phyloP scores from a whole-genome alignment of 2,888 invertebrate species.

The Aspidapion aeneum region DNA sequence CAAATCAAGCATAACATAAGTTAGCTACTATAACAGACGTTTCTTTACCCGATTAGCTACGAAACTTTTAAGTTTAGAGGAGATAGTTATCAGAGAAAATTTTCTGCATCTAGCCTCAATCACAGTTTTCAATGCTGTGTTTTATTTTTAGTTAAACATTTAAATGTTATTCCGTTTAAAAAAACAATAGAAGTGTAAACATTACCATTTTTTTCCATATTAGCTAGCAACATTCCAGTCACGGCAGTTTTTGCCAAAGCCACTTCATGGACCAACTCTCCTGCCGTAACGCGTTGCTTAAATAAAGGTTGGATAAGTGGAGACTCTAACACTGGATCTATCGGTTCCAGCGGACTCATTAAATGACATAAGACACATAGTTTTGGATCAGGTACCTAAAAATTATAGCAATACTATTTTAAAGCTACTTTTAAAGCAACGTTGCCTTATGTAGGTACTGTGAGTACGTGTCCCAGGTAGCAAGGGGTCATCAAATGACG shows the following conservation, averaged over 20 bases:
- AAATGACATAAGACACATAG: conserved; percentile 83
- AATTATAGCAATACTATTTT: conserved; percentile 26
- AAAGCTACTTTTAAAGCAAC: background rate
- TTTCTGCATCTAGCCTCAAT: no score
- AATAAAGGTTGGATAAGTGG: conserved; percentile 76
- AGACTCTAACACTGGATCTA: conserved; percentile 82
- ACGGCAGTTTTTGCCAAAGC: conserved; percentile 71
- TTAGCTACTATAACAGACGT: no score
- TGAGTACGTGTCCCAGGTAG: no score
- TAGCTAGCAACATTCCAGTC: conserved; percentile 82
- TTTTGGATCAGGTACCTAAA: conserved; percentile 78
- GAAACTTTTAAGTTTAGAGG: no score
- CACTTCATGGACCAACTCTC: conserved; percentile 72
- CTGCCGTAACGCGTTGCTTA: conserved; percentile 74
- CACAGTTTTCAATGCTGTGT: no score
- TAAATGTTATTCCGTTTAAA: no score
- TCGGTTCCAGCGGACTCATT: conserved; percentile 84
- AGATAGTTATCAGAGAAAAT: no score
- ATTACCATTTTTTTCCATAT: conserved; percentile 82
- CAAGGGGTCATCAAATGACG: no score
- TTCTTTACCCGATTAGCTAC: no score
- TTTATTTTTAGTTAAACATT: no score
- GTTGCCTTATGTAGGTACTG: background rate
- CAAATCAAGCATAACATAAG: no score
- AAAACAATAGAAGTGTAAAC: background rate